phyloP scores from a whole-genome alignment of 2,888 invertebrate species.

The Kuschelorhynchus macadamiae region DNA sequence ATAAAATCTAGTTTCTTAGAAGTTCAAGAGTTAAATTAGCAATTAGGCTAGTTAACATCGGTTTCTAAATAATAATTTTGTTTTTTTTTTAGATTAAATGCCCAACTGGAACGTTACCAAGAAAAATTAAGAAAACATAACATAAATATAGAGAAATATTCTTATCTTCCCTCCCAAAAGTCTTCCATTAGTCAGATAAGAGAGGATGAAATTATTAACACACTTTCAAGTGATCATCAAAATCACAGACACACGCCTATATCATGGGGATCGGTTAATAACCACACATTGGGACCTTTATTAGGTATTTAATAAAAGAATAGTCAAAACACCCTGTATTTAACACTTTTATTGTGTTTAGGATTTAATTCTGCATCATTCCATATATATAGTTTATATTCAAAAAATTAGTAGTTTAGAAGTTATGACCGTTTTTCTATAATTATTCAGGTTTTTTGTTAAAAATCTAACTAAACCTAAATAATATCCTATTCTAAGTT shows the following conservation, averaged over 20 bases:
- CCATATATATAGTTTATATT: no score
- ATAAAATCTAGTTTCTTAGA: no score
- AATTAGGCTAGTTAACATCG: no score
- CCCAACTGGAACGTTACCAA: conserved; percentile 84
- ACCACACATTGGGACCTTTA: conserved; percentile 79
- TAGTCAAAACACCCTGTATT: no score
- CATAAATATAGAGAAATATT: conserved; percentile 53
- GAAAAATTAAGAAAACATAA: conserved; percentile 73
- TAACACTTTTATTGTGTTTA: no score
- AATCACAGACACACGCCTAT: conserved; percentile 68
- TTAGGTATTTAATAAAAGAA: conserved; percentile 65
- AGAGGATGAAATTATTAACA: conserved; percentile 45
- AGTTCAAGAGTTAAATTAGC: no score
- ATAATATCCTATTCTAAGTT: no score
- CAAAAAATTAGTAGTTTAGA: no score
- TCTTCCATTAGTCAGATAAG: conserved; percentile 36
- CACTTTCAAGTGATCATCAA: conserved; percentile 62
- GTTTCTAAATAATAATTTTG: conserved; percentile 19
- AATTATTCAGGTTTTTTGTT: not conserved
- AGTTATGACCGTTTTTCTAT: not conserved
- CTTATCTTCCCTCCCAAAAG: conserved; percentile 38
- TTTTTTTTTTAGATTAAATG: conserved; percentile 74
- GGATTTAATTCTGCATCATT: no score
- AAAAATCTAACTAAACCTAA: no score
- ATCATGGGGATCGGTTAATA: conserved; percentile 73